Conservation (phyloP, 2,113 vertebrate genomes). For the Calidris pygmaea region DNA sequence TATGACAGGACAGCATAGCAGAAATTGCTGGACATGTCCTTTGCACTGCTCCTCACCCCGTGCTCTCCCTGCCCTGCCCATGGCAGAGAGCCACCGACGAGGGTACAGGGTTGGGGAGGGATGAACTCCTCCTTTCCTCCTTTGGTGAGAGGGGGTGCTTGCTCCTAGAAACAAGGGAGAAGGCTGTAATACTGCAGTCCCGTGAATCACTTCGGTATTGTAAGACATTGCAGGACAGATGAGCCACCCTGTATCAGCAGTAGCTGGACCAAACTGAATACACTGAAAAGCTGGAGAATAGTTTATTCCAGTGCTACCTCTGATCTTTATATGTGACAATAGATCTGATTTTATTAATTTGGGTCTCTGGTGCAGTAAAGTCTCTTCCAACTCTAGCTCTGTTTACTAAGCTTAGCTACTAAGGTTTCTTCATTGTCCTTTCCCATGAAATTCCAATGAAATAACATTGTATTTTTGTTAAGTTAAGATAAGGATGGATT, state of each 20-base stretch:
- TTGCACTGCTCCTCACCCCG: background rate
- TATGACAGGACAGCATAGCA: background rate
- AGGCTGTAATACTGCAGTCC: background rate
- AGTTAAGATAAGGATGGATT: background rate
- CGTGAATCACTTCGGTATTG: background rate
- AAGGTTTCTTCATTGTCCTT: background rate
- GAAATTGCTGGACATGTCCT: rapidly evolving
- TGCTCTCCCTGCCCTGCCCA: background rate
- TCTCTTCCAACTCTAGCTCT: background rate
- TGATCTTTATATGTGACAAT: background rate
- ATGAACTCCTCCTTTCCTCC: background rate
- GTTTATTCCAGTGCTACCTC: background rate
- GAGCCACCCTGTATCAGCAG: background rate
- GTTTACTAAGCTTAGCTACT: background rate
- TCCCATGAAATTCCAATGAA: background rate
- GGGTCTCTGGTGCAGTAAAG: background rate
- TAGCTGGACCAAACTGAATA: background rate
- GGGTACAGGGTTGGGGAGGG: background rate
- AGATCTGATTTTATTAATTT: background rate
- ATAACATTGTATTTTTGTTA: background rate
- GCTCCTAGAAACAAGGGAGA: background rate
- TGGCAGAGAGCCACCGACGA: background rate
- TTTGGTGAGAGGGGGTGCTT: background rate
- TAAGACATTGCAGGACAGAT: background rate
- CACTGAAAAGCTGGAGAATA: background rate